Evolutionary conservation across 2,888 invertebrate genomes (phyloP).

Genomic region (Amiota communis): DNA sequence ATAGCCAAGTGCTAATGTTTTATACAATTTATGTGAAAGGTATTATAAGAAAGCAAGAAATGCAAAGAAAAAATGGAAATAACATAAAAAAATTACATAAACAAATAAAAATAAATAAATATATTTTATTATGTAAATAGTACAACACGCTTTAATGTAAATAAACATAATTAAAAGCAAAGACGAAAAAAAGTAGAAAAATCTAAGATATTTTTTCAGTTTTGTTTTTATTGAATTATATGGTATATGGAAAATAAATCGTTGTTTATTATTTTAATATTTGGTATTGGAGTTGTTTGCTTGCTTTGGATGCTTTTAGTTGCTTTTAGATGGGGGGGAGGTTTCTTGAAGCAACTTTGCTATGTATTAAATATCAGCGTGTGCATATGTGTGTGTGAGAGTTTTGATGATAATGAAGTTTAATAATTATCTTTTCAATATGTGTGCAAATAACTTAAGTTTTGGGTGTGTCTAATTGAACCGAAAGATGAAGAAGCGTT

Average conservation of each 20-base stretch:
- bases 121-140: conserved; percentile 38
- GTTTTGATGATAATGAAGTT: too few species aligned
- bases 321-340: background rate
- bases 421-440: too few species aligned
- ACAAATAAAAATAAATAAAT: conserved; percentile 30
- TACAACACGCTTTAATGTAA: conserved; percentile 43
- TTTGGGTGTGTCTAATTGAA: too few species aligned
- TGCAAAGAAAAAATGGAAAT: background rate
- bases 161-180: conserved; percentile 32
- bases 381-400: too few species aligned
- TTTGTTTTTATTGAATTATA: background rate
- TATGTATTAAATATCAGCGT: background rate
- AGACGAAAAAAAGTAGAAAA: too few species aligned
- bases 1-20: too few species aligned
- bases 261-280: background rate
- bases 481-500: too few species aligned
- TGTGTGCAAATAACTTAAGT: too few species aligned
- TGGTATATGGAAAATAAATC: background rate
- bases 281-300: background rate
- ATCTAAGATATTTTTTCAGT: too few species aligned
- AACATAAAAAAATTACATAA: conserved; percentile 24
- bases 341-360: background rate
- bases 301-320: background rate
- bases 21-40: too few species aligned
- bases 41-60: too few species aligned